These are phyloP conservation scores for Paelopatides confundens DNA, from an alignment of 53 echinoderm and acorn worm genomes.

Conservation along the genomic window DNA sequence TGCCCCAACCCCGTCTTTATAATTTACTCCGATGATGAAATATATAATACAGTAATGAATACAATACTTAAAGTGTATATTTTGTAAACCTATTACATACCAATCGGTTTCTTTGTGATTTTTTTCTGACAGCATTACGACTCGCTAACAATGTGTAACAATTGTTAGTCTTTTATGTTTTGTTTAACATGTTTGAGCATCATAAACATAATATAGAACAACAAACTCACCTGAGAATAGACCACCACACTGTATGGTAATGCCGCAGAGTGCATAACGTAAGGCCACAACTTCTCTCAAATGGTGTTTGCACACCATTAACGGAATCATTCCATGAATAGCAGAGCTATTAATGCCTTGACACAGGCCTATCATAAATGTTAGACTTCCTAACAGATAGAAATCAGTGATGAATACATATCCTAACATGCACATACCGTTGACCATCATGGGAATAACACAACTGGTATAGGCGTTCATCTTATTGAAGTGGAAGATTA, in stretches of 20 bases:
- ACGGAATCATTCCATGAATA: background rate
- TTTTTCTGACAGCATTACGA: no score
- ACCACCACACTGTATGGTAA: conserved; percentile 3
- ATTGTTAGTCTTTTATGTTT: no score
- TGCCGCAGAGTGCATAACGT: background rate
- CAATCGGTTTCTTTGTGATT: no score
- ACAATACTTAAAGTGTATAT: no score
- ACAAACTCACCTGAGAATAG: conserved; percentile 13
- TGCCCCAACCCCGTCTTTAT: no score
- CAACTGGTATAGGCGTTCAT: background rate
- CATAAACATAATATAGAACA: no score
- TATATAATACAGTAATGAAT: no score
- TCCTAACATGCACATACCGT: background rate
- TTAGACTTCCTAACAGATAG: background rate
- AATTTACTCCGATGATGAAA: no score
- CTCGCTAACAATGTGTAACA: no score
- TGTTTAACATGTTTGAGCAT: no score
- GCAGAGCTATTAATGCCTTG: background rate
- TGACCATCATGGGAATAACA: background rate
- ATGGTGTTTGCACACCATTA: background rate
- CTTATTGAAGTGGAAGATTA: conserved; percentile 10
- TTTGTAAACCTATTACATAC: no score
- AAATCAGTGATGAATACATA: background rate
- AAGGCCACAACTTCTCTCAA: conserved; percentile 2
- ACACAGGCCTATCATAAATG: background rate